Evolutionary conservation across 37 sponge, comb jelly and placozoan species (phyloP), one percentile per base, ranked within the genome.

Genomic region (Axinella damicornis): DNA sequence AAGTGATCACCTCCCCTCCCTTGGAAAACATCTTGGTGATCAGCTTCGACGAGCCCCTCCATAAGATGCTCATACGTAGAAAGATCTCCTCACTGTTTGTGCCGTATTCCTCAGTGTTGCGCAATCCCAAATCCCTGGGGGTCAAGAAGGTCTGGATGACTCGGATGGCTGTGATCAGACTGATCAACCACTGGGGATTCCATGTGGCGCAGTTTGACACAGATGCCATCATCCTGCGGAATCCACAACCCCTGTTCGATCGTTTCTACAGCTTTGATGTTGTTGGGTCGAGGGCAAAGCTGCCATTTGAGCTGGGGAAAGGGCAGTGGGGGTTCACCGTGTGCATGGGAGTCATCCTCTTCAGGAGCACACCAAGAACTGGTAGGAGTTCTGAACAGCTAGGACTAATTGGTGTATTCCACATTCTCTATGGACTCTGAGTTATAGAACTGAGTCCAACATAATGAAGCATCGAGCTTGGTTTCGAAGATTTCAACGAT

Each of bases 321-420:
- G 75, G 75, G 34, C 55, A 33, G n/a, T 85, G 85, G 85, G 84
- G 75, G 35, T 65, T 76, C 21, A 85, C 85, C 0, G 24, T 77
- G 53, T 77, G 85, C 38, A 85, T 85, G 85, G 85, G 85, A n/a
- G 85, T 38, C 16, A 40, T 75, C 0, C 16, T 76, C 11, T 40
- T 85, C 20, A 65, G 77, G 24, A 75, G 71, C 25, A 53, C 85
- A 38, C 70, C 40, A 27, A 20, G n/a, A 30, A 85, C 66, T 19
- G 77, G 85, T 85, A 22, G 28, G 84, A 46, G 46, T 46, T 46
- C n/a, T n/a, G n/a, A n/a, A n/a, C n/a, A n/a, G n/a, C n/a, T n/a
- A n/a, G n/a, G n/a, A n/a, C n/a, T n/a, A n/a, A n/a, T n/a, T n/a
- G n/a, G n/a, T n/a, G n/a, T n/a, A n/a, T n/a, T n/a, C n/a, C n/a